These are phyloP conservation scores for Barnardius zonarius DNA, from an alignment of 2,113 vertebrate species.

Conservation along the genomic window DNA sequence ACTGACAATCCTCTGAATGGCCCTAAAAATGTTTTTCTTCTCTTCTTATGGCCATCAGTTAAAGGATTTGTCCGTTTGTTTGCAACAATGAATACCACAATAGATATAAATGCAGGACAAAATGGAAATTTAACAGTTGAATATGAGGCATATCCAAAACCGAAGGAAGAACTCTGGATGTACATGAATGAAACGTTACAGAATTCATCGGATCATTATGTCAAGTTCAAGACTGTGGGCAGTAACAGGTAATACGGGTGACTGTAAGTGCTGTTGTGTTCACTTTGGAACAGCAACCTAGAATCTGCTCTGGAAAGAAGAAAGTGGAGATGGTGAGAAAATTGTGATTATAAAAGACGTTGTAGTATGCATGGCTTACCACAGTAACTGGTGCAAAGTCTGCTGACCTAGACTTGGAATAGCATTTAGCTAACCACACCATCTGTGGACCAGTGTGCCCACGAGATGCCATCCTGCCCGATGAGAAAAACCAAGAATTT, in stretches of 20 bases:
- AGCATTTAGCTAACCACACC: background rate
- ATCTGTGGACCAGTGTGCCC: background rate
- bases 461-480: background rate
- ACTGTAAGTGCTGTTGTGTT: background rate
- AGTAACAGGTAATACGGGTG: constrained; percentile 81
- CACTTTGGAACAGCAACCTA: background rate
- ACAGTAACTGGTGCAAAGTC: background rate
- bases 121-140: constrained; percentile 82
- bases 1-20: background rate
- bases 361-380: background rate
- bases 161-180: constrained; percentile 80
- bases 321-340: background rate
- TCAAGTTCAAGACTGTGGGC: constrained; percentile 77
- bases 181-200: constrained; percentile 81
- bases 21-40: constrained; percentile 24
- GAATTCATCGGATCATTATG: constrained; percentile 88
- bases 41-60: constrained; percentile 70
- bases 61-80: constrained; percentile 87
- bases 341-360: background rate
- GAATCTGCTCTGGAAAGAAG: background rate
- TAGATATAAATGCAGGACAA: constrained; percentile 88
- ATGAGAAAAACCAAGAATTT: background rate
- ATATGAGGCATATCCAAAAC: constrained; percentile 88
- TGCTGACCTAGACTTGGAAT: background rate
- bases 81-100: constrained; percentile 77